phyloP scores from a whole-genome alignment of 1,140 invertebrate species.

The Papilio aristodemus region DNA sequence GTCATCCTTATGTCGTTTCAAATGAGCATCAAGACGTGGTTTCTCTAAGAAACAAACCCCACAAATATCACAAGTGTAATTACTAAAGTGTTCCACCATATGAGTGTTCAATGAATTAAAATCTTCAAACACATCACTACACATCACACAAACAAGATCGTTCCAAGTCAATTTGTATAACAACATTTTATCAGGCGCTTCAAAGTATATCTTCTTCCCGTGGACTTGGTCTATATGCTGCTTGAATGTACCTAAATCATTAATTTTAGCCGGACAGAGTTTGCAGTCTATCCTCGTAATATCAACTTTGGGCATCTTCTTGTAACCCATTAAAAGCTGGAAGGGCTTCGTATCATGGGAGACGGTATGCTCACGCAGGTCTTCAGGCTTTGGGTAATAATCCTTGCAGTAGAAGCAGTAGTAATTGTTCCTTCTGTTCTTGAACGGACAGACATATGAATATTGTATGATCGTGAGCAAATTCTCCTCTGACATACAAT shows the following conservation, averaged over 20 bases:
- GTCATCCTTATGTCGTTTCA: conserved; percentile 63
- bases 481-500: conserved; percentile 73
- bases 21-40: conserved; percentile 59
- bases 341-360: conserved; percentile 72
- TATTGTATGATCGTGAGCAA: conserved; percentile 69
- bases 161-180: conserved; percentile 61
- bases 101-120: conserved; percentile 69
- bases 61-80: conserved; percentile 67
- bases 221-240: conserved; percentile 63
- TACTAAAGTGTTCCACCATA: conserved; percentile 70
- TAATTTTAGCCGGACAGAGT: conserved; percentile 64
- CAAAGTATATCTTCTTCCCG: conserved; percentile 42
- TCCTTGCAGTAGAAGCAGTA: conserved; percentile 76
- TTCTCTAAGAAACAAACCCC: conserved; percentile 66
- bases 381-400: conserved; percentile 70
- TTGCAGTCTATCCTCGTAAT: conserved; percentile 72
- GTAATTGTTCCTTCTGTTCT: conserved; percentile 73
- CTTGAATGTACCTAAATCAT: conserved; percentile 66
- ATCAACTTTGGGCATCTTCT: conserved; percentile 74
- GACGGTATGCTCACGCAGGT: conserved; percentile 67
- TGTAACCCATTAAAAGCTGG: conserved; percentile 67
- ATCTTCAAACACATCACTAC: conserved; percentile 68
- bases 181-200: conserved; percentile 44
- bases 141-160: conserved; percentile 72
- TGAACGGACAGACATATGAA: conserved; percentile 71